Evolutionary conservation across 2,797 vertebrate species (phyloP), one percentile per base, ranked within the genome.

Genomic region (Enteromius afrohamiltoni): DNA sequence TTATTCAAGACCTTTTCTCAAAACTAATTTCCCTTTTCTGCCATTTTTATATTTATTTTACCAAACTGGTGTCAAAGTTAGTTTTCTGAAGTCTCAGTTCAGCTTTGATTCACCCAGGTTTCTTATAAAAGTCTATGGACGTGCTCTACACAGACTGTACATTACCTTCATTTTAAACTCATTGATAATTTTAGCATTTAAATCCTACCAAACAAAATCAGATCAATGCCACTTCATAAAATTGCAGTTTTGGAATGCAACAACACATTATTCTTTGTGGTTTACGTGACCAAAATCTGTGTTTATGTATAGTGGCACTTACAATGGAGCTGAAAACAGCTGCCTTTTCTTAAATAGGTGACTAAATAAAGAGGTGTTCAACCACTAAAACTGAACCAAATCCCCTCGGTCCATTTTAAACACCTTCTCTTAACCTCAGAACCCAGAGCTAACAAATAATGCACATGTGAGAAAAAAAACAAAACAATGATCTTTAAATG

Each of bases 361-460:
- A 73, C 29, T 74, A 34, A 71, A 71, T 26, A 47, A 47, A 45
- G 40, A 9, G n/a, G 42, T 65, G 3, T 40, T 82, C 23, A 9
- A 23, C 19, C 29, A 45, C 51, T 21, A 67, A 76, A 82, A 53
- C 6, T 10, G 1, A 21, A 42, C 13, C 11, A 5, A 17, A 49
- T 45, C 16, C 17, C 21, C 8, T 6, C 40, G n/a, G 8, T 29
- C 31, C 55, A 64, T 65, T 49, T 77, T 49, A 58, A 58, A 83
- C 17, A 69, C 17, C 17, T 69, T 19, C 13, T 19, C 49, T 47
- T 73, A 73, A n/a, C 49, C n/a, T 40, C 42, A 75, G 73, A 82
- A 23, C 1, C 14, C 8, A 29, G 14, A 73, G 14, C 45, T 21
- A 31, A 73, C 14, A 6, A 73, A 75, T 42, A 64, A 23, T 21